Evolutionary conservation across 2,797 vertebrate species (phyloP), one percentile per base, ranked within the genome.

Genomic region (Molossus alvarezi): DNA sequence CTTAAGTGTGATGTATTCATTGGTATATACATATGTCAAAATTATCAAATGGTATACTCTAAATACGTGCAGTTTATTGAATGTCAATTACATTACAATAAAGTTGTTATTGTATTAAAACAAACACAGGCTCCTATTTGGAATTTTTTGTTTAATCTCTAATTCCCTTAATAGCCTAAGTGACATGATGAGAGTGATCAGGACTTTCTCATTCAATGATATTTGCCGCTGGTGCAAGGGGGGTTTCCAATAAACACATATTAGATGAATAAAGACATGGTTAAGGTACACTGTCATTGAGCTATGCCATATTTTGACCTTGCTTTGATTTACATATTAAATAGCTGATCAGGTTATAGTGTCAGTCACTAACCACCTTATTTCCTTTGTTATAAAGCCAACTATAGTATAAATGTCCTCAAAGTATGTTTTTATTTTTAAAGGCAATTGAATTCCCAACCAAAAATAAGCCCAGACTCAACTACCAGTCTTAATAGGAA

Each of bases 401-500:
- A 72, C 29, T 69, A 15, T 48, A 62, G 9, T 79, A 77, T 91
- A 69, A 88, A 94, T 82, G 80, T 60, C 81, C 69, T 96, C 83
- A 77, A 96, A 93, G 76, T 82, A 75, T 60, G n/a, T 41, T 91
- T 95, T 95, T 92, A 60, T 72, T 72, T 37, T 27, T 60, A 95
- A 94, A 87, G 27, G 17, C 21, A 83, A 87, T n/a, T 91, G n/a
- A 23, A 72, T 90, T 87, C 7, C 20, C 27, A 88, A 37, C 11
- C 15, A 48, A 64, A 96, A 95, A 83, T 95, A 95, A 97, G 27
- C 83, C 41, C 51, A 94, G 80, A 73, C 11, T 58, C 71, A 94
- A 76, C 90, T 79, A 87, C 60, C 88, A 84, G 33, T 92, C 97
- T 94, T 95, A 95, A 72, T 94, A 95, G 69, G 33, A 97, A 94